Conservation (phyloP, 1,140 invertebrate genomes). For the Aethina tumida region DNA sequence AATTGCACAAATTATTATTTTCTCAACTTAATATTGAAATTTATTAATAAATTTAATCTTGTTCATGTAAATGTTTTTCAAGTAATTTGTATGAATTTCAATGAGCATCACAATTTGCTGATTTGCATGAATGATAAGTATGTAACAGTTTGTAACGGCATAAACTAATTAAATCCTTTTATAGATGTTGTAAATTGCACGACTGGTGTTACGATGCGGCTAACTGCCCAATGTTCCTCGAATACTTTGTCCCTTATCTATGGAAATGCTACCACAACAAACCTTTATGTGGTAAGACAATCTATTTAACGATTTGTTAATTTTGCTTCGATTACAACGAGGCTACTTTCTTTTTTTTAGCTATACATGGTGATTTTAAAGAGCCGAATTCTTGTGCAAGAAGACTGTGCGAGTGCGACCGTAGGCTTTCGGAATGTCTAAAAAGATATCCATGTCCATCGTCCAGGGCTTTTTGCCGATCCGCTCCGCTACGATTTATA, state of each 20-base stretch:
- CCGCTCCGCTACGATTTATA: slow-evolving; percentile 58
- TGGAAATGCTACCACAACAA: slow-evolving; percentile 74
- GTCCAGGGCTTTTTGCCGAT: slow-evolving; percentile 55
- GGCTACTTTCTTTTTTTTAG: slow-evolving; percentile 33
- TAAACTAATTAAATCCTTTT: slow-evolving; percentile 17
- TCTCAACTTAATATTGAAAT: too few species aligned
- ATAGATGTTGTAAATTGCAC: slow-evolving; percentile 65
- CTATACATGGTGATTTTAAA: slow-evolving; percentile 54
- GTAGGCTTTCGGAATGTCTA: slow-evolving; percentile 69
- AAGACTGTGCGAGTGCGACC: slow-evolving; percentile 77
- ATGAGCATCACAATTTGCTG: too few species aligned
- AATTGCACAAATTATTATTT: too few species aligned
- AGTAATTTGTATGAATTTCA: too few species aligned
- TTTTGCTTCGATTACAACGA: not conserved
- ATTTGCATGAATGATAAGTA: too few species aligned
- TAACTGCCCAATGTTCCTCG: slow-evolving; percentile 66
- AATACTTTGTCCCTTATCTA: slow-evolving; percentile 80
- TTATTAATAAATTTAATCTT: too few species aligned
- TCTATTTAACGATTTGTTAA: slow-evolving; percentile 3
- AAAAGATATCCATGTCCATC: slow-evolving; percentile 63
- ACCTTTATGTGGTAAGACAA: slow-evolving; percentile 61
- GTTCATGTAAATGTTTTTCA: too few species aligned
- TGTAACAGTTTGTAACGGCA: too few species aligned
- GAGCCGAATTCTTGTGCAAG: slow-evolving; percentile 58
- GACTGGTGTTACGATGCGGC: slow-evolving; percentile 67